Percentiles rank a stretch among this genome's conserved stretches.
Evolutionary conservation across 2,888 invertebrate species (phyloP).

Genomic region (Scotopteryx bipunctaria): DNA sequence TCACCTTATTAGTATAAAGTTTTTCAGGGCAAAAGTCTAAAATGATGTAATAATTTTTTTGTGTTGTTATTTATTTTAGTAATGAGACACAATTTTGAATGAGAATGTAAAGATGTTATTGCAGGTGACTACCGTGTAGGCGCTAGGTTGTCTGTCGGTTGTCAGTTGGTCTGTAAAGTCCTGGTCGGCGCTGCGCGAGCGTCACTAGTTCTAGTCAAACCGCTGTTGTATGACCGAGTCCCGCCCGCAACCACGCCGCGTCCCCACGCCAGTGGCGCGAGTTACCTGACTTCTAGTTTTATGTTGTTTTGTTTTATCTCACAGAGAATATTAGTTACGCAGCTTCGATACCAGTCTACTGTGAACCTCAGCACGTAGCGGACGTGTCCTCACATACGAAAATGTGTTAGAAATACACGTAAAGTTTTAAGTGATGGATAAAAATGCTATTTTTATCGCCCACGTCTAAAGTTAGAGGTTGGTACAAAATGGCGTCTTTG

Average conservation of each 20-base stretch:
- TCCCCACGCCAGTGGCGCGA: conserved; percentile 47
- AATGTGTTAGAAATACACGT: no score
- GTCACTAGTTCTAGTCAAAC: conserved; percentile 33
- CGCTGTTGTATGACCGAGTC: conserved; percentile 30
- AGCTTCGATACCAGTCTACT: conserved; percentile 56
- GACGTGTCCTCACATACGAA: conserved; percentile 12
- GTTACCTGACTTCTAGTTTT: conserved; percentile 68
- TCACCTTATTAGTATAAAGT: no score
- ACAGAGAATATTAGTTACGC: conserved; percentile 56
- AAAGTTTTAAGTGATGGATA: neutral
- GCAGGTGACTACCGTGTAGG: no score
- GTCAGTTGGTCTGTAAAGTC: conserved; percentile 5
- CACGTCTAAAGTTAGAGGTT: neutral
- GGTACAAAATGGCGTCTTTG: conserved; percentile 5
- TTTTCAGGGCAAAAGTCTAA: no score
- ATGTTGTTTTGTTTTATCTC: conserved; percentile 58
- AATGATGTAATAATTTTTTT: no score
- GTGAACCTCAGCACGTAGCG: conserved; percentile 26
- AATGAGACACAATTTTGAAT: no score
- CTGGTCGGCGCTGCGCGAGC: conserved; percentile 8
- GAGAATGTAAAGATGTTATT: no score
- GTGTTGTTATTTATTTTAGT: no score
- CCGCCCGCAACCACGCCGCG: conserved; percentile 23
- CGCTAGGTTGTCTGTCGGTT: neutral
- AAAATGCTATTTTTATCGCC: conserved; percentile 5